phyloP scores from a whole-genome alignment of 2,113 vertebrate genomes.

The Pongo abelii region DNA sequence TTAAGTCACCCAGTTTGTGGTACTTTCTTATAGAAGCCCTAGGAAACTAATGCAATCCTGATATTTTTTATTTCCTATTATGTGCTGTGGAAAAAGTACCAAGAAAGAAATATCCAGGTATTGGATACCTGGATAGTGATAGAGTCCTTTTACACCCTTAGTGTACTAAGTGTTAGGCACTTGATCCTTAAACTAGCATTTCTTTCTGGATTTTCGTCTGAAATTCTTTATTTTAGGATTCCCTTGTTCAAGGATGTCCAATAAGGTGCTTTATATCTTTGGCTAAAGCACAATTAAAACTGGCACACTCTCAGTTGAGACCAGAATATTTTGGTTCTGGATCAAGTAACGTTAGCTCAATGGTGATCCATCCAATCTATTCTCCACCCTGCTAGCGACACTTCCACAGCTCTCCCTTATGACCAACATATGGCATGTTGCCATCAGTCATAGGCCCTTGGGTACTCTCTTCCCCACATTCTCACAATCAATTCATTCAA shows the following conservation, averaged over 20 bases:
- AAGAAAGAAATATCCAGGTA: neutral
- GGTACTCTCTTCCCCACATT: neutral
- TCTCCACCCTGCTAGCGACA: neutral
- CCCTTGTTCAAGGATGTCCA: neutral
- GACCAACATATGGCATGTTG: neutral
- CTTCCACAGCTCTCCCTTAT: neutral
- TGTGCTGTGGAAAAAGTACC: neutral
- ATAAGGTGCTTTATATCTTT: neutral
- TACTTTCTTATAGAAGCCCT: neutral
- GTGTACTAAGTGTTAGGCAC: neutral
- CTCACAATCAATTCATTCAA: neutral
- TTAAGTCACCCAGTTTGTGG: neutral
- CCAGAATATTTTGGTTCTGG: neutral
- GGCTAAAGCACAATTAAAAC: neutral
- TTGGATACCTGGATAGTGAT: neutral
- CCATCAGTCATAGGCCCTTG: neutral
- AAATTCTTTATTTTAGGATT: neutral
- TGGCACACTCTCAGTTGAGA: neutral
- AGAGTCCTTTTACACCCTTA: neutral
- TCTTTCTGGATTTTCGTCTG: neutral
- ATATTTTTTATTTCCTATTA: neutral
- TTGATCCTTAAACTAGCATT: neutral
- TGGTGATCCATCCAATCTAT: no score
- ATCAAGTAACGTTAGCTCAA: no score
- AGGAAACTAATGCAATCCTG: neutral